Evolutionary conservation across 1,140 invertebrate genomes (phyloP), one percentile per base, ranked within the genome.

Genomic region (Andricus grossulariae): DNA sequence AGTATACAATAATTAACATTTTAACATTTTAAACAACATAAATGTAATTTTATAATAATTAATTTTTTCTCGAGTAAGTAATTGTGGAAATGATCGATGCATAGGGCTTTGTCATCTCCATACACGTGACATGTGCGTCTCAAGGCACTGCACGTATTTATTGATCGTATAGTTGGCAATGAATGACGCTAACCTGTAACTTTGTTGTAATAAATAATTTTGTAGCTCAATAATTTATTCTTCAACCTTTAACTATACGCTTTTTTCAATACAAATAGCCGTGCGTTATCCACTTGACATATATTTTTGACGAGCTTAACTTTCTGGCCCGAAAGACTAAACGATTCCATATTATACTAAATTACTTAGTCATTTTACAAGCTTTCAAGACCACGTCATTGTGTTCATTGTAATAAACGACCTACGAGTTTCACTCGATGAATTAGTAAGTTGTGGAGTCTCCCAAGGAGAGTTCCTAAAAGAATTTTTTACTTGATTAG

Each of bases 101-200:
- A 32, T 32, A 32, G 25, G 25, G 25, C 25, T 32, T 32, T 32
- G 25, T 3, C 25, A 32, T 32, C 25, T 32, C 25, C 5, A 32
- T 32, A 5, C 71, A 75, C 39, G 71, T 73, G 39, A 72, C 77
- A 49, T 71, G 12, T 1, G 54, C 12, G 12, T 54, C 45, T 82
- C 75, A 80, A 82, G 57, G 73, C 13, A 74, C 72, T 80, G 54
- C 50, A 15, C 49, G 13, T 66, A 66, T 66, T 66, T 82, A 83
- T 83, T 73, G 82, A 83, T 80, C 73, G 52, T 45, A 57, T n/a
- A 75, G 45, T 80, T 73, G 72, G 70, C 49, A 16, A 70, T 21
- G 51, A 55, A 74, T 54, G 76, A 49, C 74, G 50, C 55, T 72
- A 79, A 76, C 74, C 73, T 16, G 50, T 52, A 54, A 66, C 25